Evolutionary conservation across 2,797 vertebrate species (phyloP).

Genomic region (Coendou prehensilis): DNA sequence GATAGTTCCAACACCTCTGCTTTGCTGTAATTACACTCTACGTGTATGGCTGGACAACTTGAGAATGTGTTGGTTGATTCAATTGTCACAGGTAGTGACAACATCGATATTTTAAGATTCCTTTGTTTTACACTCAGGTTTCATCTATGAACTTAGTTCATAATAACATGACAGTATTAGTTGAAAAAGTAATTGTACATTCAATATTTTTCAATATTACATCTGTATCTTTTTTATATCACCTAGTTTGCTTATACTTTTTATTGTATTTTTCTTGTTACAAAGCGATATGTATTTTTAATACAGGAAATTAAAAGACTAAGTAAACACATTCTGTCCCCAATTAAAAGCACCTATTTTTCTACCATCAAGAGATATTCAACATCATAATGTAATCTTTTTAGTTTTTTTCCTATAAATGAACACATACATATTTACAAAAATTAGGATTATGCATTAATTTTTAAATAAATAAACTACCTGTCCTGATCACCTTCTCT

Average conservation of each 20-base stretch:
- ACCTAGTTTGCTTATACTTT: neutral
- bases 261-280: constrained; percentile 2
- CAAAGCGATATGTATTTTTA: constrained; percentile 16
- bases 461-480: neutral
- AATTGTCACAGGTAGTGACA: neutral
- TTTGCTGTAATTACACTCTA: neutral
- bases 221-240: neutral
- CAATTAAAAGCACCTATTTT: constrained; percentile 5
- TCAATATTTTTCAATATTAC: neutral
- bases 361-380: neutral
- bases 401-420: constrained; percentile 1
- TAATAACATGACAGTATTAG: neutral
- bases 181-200: constrained; percentile 11
- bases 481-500: neutral
- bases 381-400: neutral
- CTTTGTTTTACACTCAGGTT: constrained; percentile 58
- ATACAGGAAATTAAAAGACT: constrained; percentile 41
- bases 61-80: neutral
- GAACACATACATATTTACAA: neutral
- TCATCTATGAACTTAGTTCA: neutral
- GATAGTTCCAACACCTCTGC: neutral
- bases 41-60: neutral
- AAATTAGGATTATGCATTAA: constrained; percentile 50
- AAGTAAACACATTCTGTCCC: constrained; percentile 11
- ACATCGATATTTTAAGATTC: neutral